These are phyloP conservation scores for Channallabes apus DNA, from an alignment of 2,797 vertebrate genomes.

Conservation along the genomic window DNA sequence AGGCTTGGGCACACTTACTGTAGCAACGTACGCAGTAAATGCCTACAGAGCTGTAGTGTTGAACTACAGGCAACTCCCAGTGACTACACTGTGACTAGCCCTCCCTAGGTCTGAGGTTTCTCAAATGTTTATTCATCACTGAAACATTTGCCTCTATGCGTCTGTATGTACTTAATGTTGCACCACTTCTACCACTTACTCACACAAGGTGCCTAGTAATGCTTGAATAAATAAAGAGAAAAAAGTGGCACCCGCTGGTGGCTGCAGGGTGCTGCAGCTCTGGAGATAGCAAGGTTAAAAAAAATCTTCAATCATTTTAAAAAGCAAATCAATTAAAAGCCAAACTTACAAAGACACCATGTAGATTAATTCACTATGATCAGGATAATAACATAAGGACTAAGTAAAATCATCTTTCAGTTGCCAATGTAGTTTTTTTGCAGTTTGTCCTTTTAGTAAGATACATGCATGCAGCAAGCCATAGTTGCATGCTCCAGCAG, in stretches of 20 bases:
- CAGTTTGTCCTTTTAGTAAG: neutral
- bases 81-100: constrained; percentile 24
- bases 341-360: neutral
- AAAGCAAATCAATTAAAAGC: neutral
- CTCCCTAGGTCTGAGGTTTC: constrained; percentile 16
- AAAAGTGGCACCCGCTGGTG: constrained; percentile 78
- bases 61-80: constrained; percentile 26
- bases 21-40: constrained; percentile 53
- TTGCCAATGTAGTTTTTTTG: neutral
- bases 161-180: neutral
- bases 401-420: neutral
- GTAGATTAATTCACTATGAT: neutral
- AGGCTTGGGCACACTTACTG: constrained; percentile 27
- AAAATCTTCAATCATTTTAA: neutral
- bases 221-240: constrained; percentile 59
- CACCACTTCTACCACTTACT: constrained; percentile 25
- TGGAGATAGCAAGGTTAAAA: neutral
- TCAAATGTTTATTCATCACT: constrained; percentile 27
- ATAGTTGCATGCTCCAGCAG: constrained; percentile 43
- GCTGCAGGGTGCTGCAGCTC: constrained; percentile 52
- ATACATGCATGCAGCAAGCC: constrained; percentile 45
- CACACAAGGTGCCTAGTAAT: constrained; percentile 15
- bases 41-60: constrained; percentile 29
- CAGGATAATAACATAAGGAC: neutral
- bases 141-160: constrained; percentile 17